phyloP scores from a whole-genome alignment of 2,888 invertebrate species.

The Artemia sinica region DNA sequence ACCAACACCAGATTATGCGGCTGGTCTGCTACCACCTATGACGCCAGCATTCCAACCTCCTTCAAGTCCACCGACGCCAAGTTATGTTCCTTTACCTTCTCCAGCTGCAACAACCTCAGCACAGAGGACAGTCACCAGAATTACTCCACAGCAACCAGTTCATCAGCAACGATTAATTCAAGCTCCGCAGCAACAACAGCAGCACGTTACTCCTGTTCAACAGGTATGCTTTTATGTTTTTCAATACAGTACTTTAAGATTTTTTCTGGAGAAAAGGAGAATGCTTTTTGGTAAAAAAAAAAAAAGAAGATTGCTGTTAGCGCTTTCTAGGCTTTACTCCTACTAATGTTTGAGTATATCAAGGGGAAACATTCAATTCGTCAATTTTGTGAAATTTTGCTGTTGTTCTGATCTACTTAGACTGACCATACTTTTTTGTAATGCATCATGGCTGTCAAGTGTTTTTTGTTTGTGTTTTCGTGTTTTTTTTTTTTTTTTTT shows the following conservation, averaged over 20 bases:
- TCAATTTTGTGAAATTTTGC: too few relatives aligned
- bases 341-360: too few relatives aligned
- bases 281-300: too few relatives aligned
- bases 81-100: constrained; percentile 32
- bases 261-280: too few relatives aligned
- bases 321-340: too few relatives aligned
- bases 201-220: neutral
- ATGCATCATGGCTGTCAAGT: too few relatives aligned
- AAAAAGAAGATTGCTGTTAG: too few relatives aligned
- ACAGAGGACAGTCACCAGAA: constrained; percentile 18
- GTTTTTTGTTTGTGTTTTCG: too few relatives aligned
- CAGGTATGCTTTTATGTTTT: neutral
- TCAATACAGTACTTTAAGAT: neutral
- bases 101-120: constrained; percentile 27
- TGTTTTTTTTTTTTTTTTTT: too few relatives aligned
- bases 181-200: neutral
- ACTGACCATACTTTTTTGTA: too few relatives aligned
- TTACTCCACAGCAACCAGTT: constrained; percentile 31
- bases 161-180: constrained; percentile 27
- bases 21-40: constrained; percentile 44
- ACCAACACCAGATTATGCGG: constrained; percentile 64
- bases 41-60: constrained; percentile 25
- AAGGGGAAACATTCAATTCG: too few relatives aligned
- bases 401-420: too few relatives aligned
- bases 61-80: constrained; percentile 27